Conservation (phyloP, 2,888 invertebrate genomes). For the Rhyacophila evoluta region DNA sequence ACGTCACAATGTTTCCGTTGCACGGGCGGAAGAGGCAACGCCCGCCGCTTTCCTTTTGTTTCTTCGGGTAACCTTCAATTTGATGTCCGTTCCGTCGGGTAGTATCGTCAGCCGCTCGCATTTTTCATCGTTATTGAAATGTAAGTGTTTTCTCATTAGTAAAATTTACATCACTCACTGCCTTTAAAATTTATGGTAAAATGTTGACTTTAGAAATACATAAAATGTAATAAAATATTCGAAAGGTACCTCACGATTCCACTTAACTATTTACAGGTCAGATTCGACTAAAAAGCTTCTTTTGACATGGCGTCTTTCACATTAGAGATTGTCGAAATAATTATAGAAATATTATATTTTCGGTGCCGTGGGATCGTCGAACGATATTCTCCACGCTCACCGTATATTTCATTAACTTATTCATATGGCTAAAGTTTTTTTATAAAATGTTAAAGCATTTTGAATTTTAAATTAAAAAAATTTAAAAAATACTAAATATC, state of each 20-base stretch:
- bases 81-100: constrained; percentile 48
- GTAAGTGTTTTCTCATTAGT: constrained; percentile 52
- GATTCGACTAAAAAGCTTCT: constrained; percentile 43
- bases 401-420: constrained; percentile 7
- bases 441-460: constrained; percentile 36
- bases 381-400: not conserved
- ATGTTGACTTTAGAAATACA: constrained; percentile 52
- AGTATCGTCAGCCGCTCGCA: constrained; percentile 47
- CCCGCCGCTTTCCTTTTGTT: constrained; percentile 40
- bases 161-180: constrained; percentile 55
- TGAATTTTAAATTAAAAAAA: constrained; percentile 42
- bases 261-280: constrained; percentile 40
- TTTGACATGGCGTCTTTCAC: constrained; percentile 39
- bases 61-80: constrained; percentile 47
- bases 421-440: constrained; percentile 7
- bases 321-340: constrained; percentile 31
- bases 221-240: constrained; percentile 42
- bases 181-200: constrained; percentile 51
- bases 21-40: constrained; percentile 22
- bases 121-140: constrained; percentile 49
- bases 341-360: constrained; percentile 36
- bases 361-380: not conserved
- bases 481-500: constrained; percentile 44
- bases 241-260: constrained; percentile 37
- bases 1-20: constrained; percentile 43